Base-by-base conservation (phyloP, 2,113 vertebrate species). In the Odocoileus hemionus region DNA sequence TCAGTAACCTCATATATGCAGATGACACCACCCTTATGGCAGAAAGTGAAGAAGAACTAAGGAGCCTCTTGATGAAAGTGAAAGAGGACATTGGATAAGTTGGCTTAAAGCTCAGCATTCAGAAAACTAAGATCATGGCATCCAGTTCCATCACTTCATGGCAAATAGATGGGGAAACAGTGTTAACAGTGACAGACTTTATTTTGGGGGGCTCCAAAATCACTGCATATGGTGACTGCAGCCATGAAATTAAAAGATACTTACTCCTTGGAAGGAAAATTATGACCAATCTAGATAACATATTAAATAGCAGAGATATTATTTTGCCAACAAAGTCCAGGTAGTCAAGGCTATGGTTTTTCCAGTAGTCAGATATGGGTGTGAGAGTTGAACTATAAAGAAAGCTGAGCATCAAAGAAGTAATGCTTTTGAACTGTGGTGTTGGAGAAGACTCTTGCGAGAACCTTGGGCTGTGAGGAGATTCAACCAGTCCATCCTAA, bases 331-430 rank as follows among this genome's bases (percentile, higher is more conserved):
- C 16, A 4, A n/a, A 67, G 16, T 67, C 33, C 0, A 1, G n/a
- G 16, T 67, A n/a, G 61, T n/a, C 33, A 67, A n/a, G 61, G 16
- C 61, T 67, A 5, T 19, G 33, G 61, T 17, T 64, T 64, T n/a
- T 4, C 33, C 33, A 4, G 3, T n/a, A 0, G 61, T 64, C 61
- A n/a, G 17, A 33, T 64, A 2, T 2, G 61, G 61, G n/a, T 64
- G 61, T n/a, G 16, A 19, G 16, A 64, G 15, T 9, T 64, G 61
- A 16, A 64, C 16, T 19, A 2, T 19, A 4, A 64, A 64, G 7
- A n/a, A n/a, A 17, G 7, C 0, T 19, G 61, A n/a, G 33, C 3
- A 0, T 0, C 1, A 2, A 67, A 67, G 4, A 67, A 19, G 1
- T n/a, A 16, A 67, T 19, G 1, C 61, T 67, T 67, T 17, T 67